These are phyloP conservation scores for Mobula hypostoma DNA, from an alignment of 2,113 vertebrate genomes.

Conservation along the genomic window DNA sequence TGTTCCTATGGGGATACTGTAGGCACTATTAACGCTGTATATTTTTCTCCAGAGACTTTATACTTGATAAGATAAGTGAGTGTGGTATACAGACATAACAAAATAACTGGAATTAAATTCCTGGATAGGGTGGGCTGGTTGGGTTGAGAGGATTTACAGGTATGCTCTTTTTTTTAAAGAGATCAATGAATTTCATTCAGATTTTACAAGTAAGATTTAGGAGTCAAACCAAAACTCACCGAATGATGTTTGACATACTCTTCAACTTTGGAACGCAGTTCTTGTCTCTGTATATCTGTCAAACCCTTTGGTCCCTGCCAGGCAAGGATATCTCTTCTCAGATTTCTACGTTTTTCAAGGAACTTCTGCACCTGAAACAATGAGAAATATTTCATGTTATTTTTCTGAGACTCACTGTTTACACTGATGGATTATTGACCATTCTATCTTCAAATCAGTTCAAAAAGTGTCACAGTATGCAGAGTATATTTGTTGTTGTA, in stretches of 20 bases:
- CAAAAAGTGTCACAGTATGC: no score
- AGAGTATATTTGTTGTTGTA: no score
- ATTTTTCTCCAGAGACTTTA: background rate
- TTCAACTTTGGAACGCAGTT: conserved; percentile 73
- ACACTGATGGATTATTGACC: background rate
- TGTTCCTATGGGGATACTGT: background rate
- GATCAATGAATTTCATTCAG: background rate
- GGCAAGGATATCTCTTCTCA: conserved; percentile 47
- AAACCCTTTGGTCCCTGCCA: conserved; percentile 67
- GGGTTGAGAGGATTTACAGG: background rate
- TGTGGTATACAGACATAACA: background rate
- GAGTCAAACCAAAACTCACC: conserved; percentile 52
- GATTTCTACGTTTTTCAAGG: conserved; percentile 57
- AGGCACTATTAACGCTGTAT: background rate
- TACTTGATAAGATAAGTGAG: background rate
- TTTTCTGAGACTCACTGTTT: background rate
- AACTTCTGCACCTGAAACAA: conserved; percentile 66
- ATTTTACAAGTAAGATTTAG: background rate
- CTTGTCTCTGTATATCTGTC: conserved; percentile 63
- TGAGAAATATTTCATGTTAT: background rate
- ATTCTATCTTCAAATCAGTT: background rate
- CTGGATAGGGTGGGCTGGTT: background rate
- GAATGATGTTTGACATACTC: conserved; percentile 65
- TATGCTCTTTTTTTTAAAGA: background rate
- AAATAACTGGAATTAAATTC: background rate